Conservation (phyloP, 2,888 invertebrate genomes). For the Seira sanloemensis region DNA sequence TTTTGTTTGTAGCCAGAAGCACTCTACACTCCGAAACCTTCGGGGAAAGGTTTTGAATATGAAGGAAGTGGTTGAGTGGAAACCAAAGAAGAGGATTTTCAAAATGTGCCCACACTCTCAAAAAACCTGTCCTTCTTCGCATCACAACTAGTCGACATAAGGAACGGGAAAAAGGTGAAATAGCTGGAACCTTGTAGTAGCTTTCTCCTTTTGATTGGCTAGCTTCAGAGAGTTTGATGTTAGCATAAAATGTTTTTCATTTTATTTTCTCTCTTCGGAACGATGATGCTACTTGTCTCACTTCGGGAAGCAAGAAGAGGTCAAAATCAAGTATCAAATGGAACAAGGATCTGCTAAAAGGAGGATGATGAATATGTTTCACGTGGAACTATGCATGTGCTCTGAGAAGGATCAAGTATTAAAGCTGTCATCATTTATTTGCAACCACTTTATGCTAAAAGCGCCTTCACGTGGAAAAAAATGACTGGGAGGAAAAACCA, state of each 20-base stretch:
- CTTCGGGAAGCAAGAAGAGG: not conserved
- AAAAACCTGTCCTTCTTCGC: not conserved
- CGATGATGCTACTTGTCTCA: not conserved
- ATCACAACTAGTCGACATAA: not conserved
- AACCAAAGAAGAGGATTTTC: not conserved
- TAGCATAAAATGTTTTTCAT: not conserved
- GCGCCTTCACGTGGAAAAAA: not conserved
- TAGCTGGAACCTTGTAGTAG: no score
- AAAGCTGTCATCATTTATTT: constrained; percentile 8
- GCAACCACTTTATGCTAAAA: not conserved
- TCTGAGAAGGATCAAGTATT: not conserved
- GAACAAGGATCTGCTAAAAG: not conserved
- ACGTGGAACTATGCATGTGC: not conserved
- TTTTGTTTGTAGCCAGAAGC: not conserved
- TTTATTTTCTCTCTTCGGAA: not conserved
- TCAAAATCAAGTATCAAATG: not conserved
- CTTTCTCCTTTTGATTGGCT: not conserved
- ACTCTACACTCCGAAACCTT: not conserved
- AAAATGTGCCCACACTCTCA: not conserved
- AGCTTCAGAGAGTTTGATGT: not conserved
- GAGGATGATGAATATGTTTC: not conserved
- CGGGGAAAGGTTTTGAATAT: not conserved
- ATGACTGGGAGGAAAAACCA: not conserved
- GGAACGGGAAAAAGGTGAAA: not conserved
- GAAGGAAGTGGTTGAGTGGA: not conserved